Conservation (phyloP, 2,888 invertebrate genomes). For the Scaptomyza cyrtandrae region DNA sequence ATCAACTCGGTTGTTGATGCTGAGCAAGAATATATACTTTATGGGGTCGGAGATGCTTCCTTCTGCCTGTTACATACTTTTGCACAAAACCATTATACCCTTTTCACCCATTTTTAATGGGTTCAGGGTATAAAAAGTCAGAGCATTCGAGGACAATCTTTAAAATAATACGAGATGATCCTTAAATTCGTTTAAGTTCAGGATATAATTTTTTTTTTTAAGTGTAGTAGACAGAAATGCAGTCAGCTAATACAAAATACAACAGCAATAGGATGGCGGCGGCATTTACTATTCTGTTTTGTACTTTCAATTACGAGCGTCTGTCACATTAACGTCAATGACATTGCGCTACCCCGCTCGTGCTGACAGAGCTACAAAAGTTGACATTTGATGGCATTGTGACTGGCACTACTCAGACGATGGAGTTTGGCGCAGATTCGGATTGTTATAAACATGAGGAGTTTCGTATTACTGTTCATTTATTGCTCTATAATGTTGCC, state of each 20-base stretch:
- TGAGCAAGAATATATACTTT: no score
- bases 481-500: constrained; percentile 17
- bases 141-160: no score
- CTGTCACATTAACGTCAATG: constrained; percentile 43
- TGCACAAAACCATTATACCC: no score
- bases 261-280: constrained; percentile 27
- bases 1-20: no score
- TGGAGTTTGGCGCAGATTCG: neutral
- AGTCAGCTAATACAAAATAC: constrained; percentile 33
- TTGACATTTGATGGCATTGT: constrained; percentile 15
- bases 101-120: no score
- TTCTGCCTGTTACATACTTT: no score
- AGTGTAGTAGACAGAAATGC: constrained; percentile 42
- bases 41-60: no score
- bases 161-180: no score
- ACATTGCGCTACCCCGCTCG: constrained; percentile 11
- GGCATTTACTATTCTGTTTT: constrained; percentile 23
- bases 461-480: constrained; percentile 2
- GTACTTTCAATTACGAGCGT: constrained; percentile 44
- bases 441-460: neutral
- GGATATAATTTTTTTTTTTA: no score
- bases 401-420: constrained; percentile 15
- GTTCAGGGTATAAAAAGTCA: no score
- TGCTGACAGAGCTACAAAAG: constrained; percentile 39
- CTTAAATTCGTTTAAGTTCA: no score